phyloP scores from a whole-genome alignment of 1,140 invertebrate species.

The Brachionus rubens region DNA sequence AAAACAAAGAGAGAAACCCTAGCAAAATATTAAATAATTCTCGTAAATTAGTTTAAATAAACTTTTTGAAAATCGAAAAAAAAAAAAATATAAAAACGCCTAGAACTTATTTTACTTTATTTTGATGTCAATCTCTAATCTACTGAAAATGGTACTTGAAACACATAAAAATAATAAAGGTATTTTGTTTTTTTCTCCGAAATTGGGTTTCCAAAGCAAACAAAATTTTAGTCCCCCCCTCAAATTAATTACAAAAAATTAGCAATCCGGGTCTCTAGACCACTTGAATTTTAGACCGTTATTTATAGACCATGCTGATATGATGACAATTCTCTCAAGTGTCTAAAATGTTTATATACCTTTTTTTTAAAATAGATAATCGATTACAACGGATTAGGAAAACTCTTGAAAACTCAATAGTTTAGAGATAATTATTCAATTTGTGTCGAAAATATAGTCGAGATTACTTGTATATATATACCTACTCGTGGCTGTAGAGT shows the following conservation, averaged over 20 bases:
- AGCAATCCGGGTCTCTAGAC: too few species aligned
- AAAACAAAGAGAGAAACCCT: constrained; percentile 16
- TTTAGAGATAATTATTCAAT: background rate
- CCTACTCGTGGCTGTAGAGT: background rate
- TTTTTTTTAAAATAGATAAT: too few species aligned
- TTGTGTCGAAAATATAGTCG: background rate
- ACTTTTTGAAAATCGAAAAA: background rate
- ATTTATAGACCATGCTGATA: background rate
- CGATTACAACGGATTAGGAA: too few species aligned
- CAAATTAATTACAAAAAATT: too few species aligned
- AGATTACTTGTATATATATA: background rate
- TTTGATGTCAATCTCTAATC: constrained; percentile 32
- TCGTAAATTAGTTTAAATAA: constrained; percentile 35
- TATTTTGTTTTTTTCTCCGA: too few species aligned
- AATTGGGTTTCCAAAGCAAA: too few species aligned
- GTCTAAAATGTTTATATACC: too few species aligned
- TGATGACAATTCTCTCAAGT: too few species aligned
- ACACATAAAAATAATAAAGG: background rate
- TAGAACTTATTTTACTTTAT: too few species aligned
- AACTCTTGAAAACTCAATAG: background rate
- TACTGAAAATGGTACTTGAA: constrained; percentile 12
- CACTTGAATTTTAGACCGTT: background rate
- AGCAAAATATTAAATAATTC: constrained; percentile 19
- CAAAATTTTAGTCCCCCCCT: too few species aligned
- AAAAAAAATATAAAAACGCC: constrained; percentile 1